Evolutionary conservation across 2,888 invertebrate genomes (phyloP).

Genomic region (Theretra japonica): DNA sequence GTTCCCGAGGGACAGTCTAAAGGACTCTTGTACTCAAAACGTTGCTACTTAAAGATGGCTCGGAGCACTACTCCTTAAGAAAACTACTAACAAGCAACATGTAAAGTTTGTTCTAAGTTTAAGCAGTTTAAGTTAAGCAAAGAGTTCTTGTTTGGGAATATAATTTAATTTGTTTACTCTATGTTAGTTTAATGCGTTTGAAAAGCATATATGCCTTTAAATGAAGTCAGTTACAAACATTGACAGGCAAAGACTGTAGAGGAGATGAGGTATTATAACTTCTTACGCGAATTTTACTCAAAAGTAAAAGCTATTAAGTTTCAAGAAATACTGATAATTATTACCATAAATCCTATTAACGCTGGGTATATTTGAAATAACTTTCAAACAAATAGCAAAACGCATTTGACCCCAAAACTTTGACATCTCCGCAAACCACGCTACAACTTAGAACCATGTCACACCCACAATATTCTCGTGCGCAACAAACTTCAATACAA

Average conservation of each 20-base stretch:
- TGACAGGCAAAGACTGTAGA: too few relatives aligned
- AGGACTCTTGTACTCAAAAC: slow-evolving; percentile 27
- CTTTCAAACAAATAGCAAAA: too few relatives aligned
- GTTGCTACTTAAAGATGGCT: slow-evolving; percentile 28
- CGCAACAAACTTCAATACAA: background rate
- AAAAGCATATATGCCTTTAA: too few relatives aligned
- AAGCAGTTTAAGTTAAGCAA: too few relatives aligned
- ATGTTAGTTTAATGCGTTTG: too few relatives aligned
- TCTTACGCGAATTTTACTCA: too few relatives aligned
- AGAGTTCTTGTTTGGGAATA: background rate
- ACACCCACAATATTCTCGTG: background rate
- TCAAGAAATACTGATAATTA: too few relatives aligned
- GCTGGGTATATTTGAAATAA: too few relatives aligned
- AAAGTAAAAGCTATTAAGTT: too few relatives aligned
- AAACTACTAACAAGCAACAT: background rate
- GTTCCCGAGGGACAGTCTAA: slow-evolving; percentile 12
- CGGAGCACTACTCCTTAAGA: background rate
- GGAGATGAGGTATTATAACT: too few relatives aligned
- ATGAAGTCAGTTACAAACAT: too few relatives aligned
- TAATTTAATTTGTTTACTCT: background rate
- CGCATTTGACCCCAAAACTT: background rate
- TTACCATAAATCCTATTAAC: too few relatives aligned
- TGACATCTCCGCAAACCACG: background rate
- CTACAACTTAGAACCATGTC: background rate
- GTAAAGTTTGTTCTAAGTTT: background rate